Evolutionary conservation across 2,888 invertebrate species (phyloP).

Genomic region (Dynastes hyllus): DNA sequence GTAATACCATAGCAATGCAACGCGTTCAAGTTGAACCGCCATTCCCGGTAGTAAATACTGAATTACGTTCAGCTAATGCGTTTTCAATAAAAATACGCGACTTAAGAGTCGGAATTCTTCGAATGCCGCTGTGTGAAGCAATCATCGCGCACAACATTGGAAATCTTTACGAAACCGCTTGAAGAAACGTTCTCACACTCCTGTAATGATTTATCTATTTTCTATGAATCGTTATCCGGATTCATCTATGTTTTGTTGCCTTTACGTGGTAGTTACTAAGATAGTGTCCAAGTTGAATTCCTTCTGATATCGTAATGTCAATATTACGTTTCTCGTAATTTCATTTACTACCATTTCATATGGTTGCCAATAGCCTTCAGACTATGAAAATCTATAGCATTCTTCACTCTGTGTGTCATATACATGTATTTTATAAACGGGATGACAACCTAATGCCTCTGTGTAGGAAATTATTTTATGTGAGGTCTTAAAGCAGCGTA

Average conservation of each 20-base stretch:
- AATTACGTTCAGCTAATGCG: conserved; percentile 12
- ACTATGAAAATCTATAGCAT: not conserved
- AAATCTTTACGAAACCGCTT: conserved; percentile 17
- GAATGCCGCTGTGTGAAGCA: conserved; percentile 8
- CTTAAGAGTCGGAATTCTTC: conserved; percentile 26
- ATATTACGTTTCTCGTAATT: too few relatives aligned
- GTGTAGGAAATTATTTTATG: not conserved
- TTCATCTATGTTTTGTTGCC: not conserved
- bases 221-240: too few relatives aligned
- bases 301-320: too few relatives aligned
- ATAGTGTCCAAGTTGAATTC: not conserved
- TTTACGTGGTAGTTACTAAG: not conserved
- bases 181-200: too few relatives aligned
- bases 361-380: not conserved
- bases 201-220: too few relatives aligned
- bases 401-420: not conserved
- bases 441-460: not conserved
- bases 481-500: not conserved
- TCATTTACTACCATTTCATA: too few relatives aligned
- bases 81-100: conserved; percentile 30
- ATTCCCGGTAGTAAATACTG: conserved; percentile 21
- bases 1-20: conserved; percentile 17
- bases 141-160: not conserved
- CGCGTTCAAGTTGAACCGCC: too few relatives aligned
- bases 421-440: not conserved